These are phyloP conservation scores for Lutjanus erythropterus DNA, from an alignment of 2,113 vertebrate genomes.

Conservation along the genomic window DNA sequence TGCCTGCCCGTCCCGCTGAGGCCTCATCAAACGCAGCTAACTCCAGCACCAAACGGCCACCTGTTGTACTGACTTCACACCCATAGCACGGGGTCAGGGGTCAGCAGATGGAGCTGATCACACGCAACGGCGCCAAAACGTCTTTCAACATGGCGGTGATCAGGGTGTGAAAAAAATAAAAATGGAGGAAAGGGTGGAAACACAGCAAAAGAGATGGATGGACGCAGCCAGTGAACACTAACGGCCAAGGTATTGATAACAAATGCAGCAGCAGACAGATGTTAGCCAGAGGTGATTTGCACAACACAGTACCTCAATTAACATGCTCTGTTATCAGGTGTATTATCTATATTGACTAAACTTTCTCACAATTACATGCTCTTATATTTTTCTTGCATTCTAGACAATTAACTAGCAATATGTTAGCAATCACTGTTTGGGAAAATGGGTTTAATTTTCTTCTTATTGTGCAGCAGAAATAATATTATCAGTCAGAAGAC, in stretches of 20 bases:
- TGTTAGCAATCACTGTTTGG: not conserved
- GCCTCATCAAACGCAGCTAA: not conserved
- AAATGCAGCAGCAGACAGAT: no score
- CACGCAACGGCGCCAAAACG: not conserved
- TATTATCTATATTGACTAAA: not conserved
- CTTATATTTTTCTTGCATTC: not conserved
- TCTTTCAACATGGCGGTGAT: not conserved
- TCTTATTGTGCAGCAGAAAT: not conserved
- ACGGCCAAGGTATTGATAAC: no score
- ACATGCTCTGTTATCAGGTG: not conserved
- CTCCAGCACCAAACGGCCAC: slow-evolving; percentile 26
- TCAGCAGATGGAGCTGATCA: slow-evolving; percentile 47
- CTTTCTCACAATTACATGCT: not conserved
- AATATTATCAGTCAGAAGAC: not conserved
- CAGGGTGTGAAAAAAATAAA: not conserved
- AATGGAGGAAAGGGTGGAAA: not conserved
- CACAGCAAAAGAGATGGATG: not conserved
- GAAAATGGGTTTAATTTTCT: not conserved
- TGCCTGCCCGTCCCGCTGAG: not conserved
- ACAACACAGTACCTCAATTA: not conserved
- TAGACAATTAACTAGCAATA: not conserved
- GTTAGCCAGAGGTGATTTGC: not conserved
- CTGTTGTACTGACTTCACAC: slow-evolving; percentile 50
- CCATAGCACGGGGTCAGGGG: slow-evolving; percentile 15
- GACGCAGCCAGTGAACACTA: no score